These are phyloP conservation scores for Sander vitreus DNA, from an alignment of 2,113 vertebrate species.

Conservation along the genomic window DNA sequence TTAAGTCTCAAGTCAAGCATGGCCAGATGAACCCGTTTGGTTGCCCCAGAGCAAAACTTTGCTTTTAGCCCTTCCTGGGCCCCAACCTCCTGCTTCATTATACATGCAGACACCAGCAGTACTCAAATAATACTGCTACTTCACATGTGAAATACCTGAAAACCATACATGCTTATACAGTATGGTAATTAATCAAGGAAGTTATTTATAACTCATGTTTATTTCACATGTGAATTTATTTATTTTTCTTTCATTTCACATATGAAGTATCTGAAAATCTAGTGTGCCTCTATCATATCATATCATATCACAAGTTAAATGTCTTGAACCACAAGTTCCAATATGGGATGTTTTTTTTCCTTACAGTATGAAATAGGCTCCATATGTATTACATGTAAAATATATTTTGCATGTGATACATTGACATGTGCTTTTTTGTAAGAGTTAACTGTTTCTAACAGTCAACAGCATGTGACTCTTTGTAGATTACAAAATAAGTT, in stretches of 20 bases:
- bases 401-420: neutral
- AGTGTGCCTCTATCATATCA: no score
- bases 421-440: neutral
- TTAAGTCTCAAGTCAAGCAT: conserved; percentile 7
- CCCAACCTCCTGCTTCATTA: neutral
- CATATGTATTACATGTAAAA: neutral
- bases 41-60: neutral
- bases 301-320: neutral
- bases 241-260: neutral
- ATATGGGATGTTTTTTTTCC: neutral
- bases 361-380: neutral
- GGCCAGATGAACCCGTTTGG: neutral
- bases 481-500: neutral
- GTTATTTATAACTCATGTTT: neutral
- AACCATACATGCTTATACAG: neutral
- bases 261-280: neutral
- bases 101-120: neutral
- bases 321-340: neutral
- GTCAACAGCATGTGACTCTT: neutral
- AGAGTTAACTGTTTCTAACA: neutral
- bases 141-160: neutral
- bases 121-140: neutral
- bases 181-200: neutral
- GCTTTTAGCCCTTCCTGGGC: neutral
- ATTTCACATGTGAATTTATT: neutral